phyloP scores from a whole-genome alignment of 1,140 invertebrate genomes.

The Venturia canescens region DNA sequence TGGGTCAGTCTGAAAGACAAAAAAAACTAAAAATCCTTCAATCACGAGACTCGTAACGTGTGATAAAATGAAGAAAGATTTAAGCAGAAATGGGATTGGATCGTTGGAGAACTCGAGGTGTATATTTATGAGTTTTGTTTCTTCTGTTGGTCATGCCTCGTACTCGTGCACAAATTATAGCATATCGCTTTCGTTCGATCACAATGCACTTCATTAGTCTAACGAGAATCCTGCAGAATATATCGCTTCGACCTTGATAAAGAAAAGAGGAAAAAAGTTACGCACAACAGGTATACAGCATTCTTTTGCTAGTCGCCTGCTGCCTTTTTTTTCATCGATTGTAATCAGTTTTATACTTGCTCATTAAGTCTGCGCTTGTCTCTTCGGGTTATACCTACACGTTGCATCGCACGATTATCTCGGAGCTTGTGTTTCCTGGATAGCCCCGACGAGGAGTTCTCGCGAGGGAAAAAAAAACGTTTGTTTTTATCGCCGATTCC shows the following conservation, averaged over 20 bases:
- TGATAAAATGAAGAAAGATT: neutral
- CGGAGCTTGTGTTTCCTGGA: neutral
- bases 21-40: too few relatives aligned
- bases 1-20: too few relatives aligned
- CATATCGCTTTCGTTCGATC: neutral
- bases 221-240: neutral
- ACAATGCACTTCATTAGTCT: constrained; percentile 17
- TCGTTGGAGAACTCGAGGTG: neutral
- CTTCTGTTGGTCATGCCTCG: constrained; percentile 1
- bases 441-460: neutral
- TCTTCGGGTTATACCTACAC: neutral
- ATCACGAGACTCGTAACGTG: too few relatives aligned
- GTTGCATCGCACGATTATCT: neutral
- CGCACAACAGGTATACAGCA: neutral
- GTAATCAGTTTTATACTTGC: neutral
- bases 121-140: neutral
- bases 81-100: too few relatives aligned
- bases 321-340: neutral
- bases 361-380: constrained; percentile 3
- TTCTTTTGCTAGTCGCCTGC: neutral
- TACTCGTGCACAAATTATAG: neutral
- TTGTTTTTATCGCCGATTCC: too few relatives aligned
- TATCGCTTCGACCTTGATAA: neutral
- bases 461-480: too few relatives aligned
- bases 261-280: neutral